Conservation (phyloP, 2,113 vertebrate species). For the Otis tarda region DNA sequence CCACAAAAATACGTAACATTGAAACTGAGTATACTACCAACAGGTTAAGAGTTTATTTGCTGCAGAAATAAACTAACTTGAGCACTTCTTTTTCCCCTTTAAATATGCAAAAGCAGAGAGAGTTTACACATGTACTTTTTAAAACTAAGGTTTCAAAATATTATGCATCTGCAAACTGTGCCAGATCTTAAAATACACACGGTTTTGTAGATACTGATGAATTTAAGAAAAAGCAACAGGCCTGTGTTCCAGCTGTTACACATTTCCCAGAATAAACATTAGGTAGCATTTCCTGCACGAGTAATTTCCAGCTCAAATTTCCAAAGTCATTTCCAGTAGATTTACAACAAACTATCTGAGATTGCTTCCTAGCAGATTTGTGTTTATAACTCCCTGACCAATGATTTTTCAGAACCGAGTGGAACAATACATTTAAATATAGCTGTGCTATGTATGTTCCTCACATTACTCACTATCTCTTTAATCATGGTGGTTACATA, state of each 20-base stretch:
- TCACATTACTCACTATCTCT: not conserved
- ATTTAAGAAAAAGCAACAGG: not conserved
- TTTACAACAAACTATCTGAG: not conserved
- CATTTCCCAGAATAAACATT: slow-evolving; percentile 12
- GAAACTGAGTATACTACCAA: not conserved
- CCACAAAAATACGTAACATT: not conserved
- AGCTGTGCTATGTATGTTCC: not conserved
- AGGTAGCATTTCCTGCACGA: slow-evolving; percentile 31
- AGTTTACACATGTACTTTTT: not conserved
- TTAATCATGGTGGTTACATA: not conserved
- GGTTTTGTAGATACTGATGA: not conserved
- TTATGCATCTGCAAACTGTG: not conserved
- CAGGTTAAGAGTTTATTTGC: not conserved
- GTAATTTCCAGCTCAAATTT: slow-evolving; percentile 26
- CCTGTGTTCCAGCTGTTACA: slow-evolving; percentile 10
- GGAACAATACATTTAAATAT: not conserved
- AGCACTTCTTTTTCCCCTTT: not conserved
- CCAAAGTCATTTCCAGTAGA: slow-evolving; percentile 1
- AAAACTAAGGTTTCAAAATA: not conserved
- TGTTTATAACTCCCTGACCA: not conserved
- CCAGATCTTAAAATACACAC: not conserved
- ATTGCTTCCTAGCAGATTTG: not conserved
- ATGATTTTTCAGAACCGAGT: not conserved
- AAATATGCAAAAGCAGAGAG: not conserved
- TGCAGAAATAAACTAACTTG: not conserved